A percentile compares a stretch with the other conserved stretches of the same genome.
Conservation (phyloP, 2,888 invertebrate species). For the Muscina levida region DNA sequence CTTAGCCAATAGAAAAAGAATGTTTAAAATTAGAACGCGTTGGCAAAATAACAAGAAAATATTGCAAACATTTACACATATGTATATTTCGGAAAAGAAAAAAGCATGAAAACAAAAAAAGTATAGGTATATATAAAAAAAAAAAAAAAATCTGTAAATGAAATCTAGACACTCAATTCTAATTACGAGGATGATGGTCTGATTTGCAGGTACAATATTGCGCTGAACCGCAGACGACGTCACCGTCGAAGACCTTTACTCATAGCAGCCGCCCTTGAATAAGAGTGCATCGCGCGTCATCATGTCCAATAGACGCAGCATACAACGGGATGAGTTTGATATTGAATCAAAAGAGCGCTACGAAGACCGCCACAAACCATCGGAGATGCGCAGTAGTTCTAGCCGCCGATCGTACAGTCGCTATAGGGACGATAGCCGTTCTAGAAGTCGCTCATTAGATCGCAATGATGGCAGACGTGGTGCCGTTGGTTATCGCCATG, state of each 20-base stretch:
- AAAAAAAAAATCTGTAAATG: constrained; percentile 30
- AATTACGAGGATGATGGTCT: constrained; percentile 64
- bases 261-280: constrained; percentile 9
- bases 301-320: constrained; percentile 68
- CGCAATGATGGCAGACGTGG: constrained; percentile 50
- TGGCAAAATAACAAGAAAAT: constrained; percentile 62
- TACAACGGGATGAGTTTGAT: constrained; percentile 67
- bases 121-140: constrained; percentile 47
- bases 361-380: constrained; percentile 63
- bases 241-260: neutral
- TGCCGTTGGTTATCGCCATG: constrained; percentile 41
- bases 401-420: constrained; percentile 67
- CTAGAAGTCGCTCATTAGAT: constrained; percentile 63
- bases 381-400: constrained; percentile 68
- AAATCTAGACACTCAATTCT: constrained; percentile 55
- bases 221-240: constrained; percentile 1
- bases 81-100: constrained; percentile 46
- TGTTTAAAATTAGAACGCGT: no score
- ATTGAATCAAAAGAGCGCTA: constrained; percentile 65
- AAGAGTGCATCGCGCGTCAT: constrained; percentile 42
- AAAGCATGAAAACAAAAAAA: constrained; percentile 55
- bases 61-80: no score
- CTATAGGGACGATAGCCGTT: constrained; percentile 50
- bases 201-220: constrained; percentile 58
- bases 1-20: no score